Base-by-base conservation (phyloP, 2,797 vertebrate species). In the Sebastes vulpes region DNA sequence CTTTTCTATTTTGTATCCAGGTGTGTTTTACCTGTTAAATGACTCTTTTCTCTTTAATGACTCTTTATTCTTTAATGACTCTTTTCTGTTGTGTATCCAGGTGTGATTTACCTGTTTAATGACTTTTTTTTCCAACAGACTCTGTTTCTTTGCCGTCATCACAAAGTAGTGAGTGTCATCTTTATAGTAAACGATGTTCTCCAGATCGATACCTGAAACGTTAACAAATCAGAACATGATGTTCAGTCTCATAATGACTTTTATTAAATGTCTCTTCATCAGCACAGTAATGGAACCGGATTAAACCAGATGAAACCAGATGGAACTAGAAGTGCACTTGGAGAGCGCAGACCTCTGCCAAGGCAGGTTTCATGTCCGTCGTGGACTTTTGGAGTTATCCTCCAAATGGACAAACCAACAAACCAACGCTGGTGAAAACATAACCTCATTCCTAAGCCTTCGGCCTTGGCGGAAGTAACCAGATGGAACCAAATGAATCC, bases 111-210 rank as follows among this genome's bases (percentile, higher is more conserved):
- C 23, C 25, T 56, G 25, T 56, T 3, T 18, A 25, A 26, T 25
- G 7, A 28, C 54, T 35, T 12, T 97, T 93, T 99, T 99, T 32
- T 98, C 97, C 94, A 99, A 85, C 74, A 99, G 94, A 88, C 98
- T 99, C 91, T 97, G 98, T 70, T 99, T 99, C 96, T 99, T 99
- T 74, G 98, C 98, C 0, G 98, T 99, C 98, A 99, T 99, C 59
- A 99, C 98, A 61, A 99, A 99, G 93, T 99, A 99, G 91, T 99
- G 98, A 0, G 98, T 99, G 90, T 99, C 98, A 10, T 99, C 98
- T 89, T 99, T 99, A 88, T 99, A 99, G 93, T 99, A 99, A 21
- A 99, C 98, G 1, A 99, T 99, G 94, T 99, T 99, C 92, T 99
- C 98, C 92, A 99, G 93, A 83, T 99, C 97, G 23, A 99, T 97